Evolutionary conservation across 2,113 vertebrate species (phyloP).

Genomic region (Tragelaphus buxtoni): DNA sequence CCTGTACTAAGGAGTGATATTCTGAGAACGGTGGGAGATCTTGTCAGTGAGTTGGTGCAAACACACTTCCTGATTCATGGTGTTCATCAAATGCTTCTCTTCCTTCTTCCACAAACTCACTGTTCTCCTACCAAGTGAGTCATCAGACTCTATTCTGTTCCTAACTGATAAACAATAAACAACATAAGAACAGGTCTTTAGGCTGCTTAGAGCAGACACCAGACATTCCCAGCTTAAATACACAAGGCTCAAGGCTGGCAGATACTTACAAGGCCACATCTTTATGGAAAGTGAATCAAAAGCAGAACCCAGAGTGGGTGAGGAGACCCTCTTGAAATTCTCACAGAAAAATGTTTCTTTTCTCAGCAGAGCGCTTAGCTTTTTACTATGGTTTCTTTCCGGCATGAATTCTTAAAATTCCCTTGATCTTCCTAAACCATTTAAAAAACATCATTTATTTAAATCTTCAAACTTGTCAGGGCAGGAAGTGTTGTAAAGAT

Average conservation of each 20-base stretch:
- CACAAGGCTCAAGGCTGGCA: background rate
- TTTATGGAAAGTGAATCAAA: background rate
- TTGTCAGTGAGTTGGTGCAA: background rate
- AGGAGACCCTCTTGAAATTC: background rate
- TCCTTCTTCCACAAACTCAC: background rate
- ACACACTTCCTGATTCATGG: background rate
- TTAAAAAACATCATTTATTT: slow-evolving; percentile 21
- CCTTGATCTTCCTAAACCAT: slow-evolving; percentile 31
- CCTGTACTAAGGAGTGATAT: accelerated
- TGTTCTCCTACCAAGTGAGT: background rate
- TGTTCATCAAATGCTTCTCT: background rate
- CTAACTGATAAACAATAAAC: background rate
- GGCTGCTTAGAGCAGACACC: background rate
- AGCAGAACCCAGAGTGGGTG: background rate
- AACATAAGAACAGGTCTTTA: background rate
- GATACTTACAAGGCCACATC: accelerated
- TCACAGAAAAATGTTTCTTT: background rate
- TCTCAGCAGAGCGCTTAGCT: background rate
- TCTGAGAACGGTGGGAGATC: background rate
- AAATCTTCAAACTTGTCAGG: background rate
- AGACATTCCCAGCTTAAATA: background rate
- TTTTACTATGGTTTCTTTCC: background rate
- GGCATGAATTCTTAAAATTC: background rate
- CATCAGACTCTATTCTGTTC: background rate
- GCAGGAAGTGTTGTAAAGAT: background rate